Evolutionary conservation across 2,888 invertebrate genomes (phyloP), one percentile per base, ranked within the genome.

Genomic region (Carpatolechia fugitivella): DNA sequence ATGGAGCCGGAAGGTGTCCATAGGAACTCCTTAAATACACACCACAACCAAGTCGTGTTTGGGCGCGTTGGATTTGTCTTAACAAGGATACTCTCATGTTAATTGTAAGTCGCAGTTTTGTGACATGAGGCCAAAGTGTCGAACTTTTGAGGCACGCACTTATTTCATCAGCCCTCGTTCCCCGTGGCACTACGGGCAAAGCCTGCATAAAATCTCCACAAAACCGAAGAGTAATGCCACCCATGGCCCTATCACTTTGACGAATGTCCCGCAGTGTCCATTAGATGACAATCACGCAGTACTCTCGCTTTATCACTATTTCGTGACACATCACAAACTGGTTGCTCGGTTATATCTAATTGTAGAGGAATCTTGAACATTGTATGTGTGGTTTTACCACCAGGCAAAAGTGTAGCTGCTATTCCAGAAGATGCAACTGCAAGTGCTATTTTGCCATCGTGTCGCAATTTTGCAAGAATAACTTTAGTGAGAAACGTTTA

Each of bases 141-240:
- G n/a, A n/a, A n/a, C n/a, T n/a, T n/a, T n/a, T n/a, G n/a, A n/a
- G n/a, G n/a, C n/a, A n/a, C n/a, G n/a, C n/a, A n/a, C n/a, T n/a
- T n/a, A 57, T 51, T 35, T 57, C 48, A 52, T 57, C 49, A 14
- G 53, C 56, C 24, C 35, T 48, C 40, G 56, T 53, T 40, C 49
- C 60, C 36, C 54, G 59, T 7, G 47, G 24, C 10, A 56, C 59
- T 0, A 64, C 60, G 0, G 61, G 61, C 0, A 64, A 50, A 0
- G 54, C 64, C 44, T 65, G 64, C 24, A 63, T 20, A 40, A 66
- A 66, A 44, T 67, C 66, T 7, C 65, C 62, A 44, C 62, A 55
- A 3, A 62, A 53, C 3, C 62, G 46, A 1, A 64, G 58, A 3
- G 60, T 54, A 38, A 61, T 44, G 0, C 63, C 63, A 5, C 62